phyloP scores from a whole-genome alignment of 2,797 vertebrate species.

The Sebastes umbrosus region DNA sequence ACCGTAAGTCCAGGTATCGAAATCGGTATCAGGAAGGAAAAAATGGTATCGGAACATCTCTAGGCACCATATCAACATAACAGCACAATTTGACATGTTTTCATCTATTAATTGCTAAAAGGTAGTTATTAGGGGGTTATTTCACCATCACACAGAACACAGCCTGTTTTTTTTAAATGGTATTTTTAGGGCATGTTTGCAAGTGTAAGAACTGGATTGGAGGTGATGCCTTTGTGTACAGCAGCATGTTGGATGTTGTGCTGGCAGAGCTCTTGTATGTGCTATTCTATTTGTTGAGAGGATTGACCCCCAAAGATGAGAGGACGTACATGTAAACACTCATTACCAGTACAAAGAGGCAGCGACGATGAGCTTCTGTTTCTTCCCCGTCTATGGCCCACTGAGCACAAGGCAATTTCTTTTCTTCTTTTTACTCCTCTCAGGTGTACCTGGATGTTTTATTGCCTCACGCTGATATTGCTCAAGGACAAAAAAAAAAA shows the following conservation, averaged over 20 bases:
- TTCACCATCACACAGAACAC: background rate
- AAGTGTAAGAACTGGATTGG: background rate
- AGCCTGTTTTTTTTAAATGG: background rate
- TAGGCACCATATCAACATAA: background rate
- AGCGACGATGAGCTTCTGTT: background rate
- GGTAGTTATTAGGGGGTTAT: background rate
- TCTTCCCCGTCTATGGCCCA: constrained; percentile 14
- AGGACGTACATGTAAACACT: constrained; percentile 24
- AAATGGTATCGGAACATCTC: background rate
- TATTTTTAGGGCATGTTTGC: background rate
- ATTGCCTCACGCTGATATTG: constrained; percentile 43
- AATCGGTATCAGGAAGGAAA: background rate
- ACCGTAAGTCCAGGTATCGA: background rate
- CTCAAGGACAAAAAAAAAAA: constrained; percentile 45
- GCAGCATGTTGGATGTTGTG: background rate
- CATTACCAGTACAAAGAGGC: constrained; percentile 17
- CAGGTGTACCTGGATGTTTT: constrained; percentile 38
- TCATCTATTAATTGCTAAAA: background rate
- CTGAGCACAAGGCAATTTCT: constrained; percentile 45
- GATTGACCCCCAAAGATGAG: constrained; percentile 33
- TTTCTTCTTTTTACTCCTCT: constrained; percentile 28
- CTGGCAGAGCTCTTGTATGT: background rate
- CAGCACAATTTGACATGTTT: background rate
- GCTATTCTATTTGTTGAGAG: background rate
- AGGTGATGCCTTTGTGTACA: background rate